Evolutionary conservation across 2,888 invertebrate species (phyloP), one percentile per base, ranked within the genome.

Genomic region (Chymomyza caudatula): DNA sequence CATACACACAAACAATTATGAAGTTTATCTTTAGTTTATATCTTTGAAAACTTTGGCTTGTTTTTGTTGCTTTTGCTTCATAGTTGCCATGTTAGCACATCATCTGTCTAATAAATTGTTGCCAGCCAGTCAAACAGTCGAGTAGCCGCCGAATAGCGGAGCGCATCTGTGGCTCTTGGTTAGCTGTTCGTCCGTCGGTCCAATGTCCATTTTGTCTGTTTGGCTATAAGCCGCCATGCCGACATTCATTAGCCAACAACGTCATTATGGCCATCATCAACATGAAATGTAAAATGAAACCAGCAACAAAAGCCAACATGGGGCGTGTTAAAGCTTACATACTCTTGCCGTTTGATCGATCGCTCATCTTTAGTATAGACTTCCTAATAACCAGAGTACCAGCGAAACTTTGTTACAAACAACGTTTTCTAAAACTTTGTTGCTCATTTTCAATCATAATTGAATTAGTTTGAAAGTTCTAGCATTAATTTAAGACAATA

Each of bases 101-200:
- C 83, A 78, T 73, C 76, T 71, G 80, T 76, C 80, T 77, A 78
- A 82, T 80, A 83, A 80, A 78, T 77, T 74, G 71, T 63, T 76
- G 69, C 29, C 44, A 19, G 20, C 69, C 73, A 55, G 59, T 54
- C 65, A 63, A 65, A 1, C 11, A 20, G 20, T 17, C 29, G 20
- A 19, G 29, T 60, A 19, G 5, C 22, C 22, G 8, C 29, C 11
- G 29, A 13, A 37, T 37, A 37, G 29, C 11, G 8, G 11, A 37
- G 29, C 23, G 13, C 37, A n/a, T 29, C 29, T 44, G 15, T 8
- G 57, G 20, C 15, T 57, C 17, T 20, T 44, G 15, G 13, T 43
- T 43, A 13, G 37, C 22, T 57, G 44, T 13, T 4, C 19, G 25
- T 15, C n/a, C n/a, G 15, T 17, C 57, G 6, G 44, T 44, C n/a